Conservation (phyloP, 2,888 invertebrate species). For the Isoperla grammatica region DNA sequence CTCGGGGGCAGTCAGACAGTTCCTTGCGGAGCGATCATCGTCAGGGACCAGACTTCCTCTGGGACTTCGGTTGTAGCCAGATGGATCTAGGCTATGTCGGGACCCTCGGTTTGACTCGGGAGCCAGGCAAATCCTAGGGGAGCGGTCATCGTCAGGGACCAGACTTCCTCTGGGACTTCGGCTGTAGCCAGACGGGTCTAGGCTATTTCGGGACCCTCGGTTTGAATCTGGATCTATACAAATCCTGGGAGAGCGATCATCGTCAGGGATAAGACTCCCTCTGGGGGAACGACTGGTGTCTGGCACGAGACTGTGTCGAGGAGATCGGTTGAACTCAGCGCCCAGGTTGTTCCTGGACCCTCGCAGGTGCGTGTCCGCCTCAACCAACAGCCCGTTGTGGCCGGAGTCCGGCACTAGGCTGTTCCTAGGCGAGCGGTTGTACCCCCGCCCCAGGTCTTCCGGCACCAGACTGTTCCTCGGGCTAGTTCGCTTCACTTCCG, state of each 20-base stretch:
- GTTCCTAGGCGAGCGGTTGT: constrained; percentile 53
- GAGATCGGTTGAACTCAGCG: constrained; percentile 47
- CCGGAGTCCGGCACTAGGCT: constrained; percentile 59
- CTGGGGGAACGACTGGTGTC: constrained; percentile 51
- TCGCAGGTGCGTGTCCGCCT: constrained; percentile 48
- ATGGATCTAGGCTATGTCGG: constrained; percentile 57
- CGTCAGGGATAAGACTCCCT: constrained; percentile 50
- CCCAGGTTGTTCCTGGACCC: constrained; percentile 55
- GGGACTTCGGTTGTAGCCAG: constrained; percentile 52
- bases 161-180: constrained; percentile 52
- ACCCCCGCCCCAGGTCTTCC: constrained; percentile 52
- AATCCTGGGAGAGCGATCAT: constrained; percentile 56
- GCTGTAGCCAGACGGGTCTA: constrained; percentile 47
- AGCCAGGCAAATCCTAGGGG: constrained; percentile 51
- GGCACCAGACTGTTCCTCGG: constrained; percentile 53
- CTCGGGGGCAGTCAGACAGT: constrained; percentile 56
- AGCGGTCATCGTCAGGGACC: constrained; percentile 49
- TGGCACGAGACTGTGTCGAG: constrained; percentile 59
- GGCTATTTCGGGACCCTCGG: constrained; percentile 50
- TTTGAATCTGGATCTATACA: constrained; percentile 53
- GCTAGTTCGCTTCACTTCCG: constrained; percentile 2
- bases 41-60: constrained; percentile 59
- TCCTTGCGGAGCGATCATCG: constrained; percentile 53
- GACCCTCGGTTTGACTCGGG: constrained; percentile 51
- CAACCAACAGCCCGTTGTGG: constrained; percentile 52